Base-by-base conservation (phyloP, 2,113 vertebrate genomes). In the Helogale parvula region DNA sequence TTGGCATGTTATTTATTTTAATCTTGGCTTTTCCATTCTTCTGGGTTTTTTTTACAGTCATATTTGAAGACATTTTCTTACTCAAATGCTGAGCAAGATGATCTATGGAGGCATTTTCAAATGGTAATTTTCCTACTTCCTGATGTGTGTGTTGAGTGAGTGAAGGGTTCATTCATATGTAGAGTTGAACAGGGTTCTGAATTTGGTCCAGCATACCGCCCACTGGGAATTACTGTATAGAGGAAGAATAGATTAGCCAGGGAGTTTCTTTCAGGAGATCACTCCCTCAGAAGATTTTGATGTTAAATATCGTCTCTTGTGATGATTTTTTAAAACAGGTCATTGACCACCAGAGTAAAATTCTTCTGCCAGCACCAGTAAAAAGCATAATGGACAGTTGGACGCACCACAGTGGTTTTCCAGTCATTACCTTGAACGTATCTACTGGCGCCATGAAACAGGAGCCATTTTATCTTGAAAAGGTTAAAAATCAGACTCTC, bases 321-420 rank as follows among this genome's bases (percentile, higher is more conserved):
- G 77, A 89, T 97, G n/a, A 25, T 88, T 98, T 95, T 69, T 98
- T 66, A 52, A 95, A 97, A 92, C 88, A 99, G 99, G 97, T 98
- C 0, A 0, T 99, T 96, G 98, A 99, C 97, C 90, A 98, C 93
- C 99, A 99, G 97, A 97, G 97, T 98, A 95, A 98, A 96, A 92
- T 98, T 96, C 88, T 98, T 16, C 97, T 99, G 96, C 99, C 99
- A 96, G 94, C 98, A 90, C 80, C 98, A 96, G 81, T 99, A 88
- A 99, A 99, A 97, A 84, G 94, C 80, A 99, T 99, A 97, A 99
- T 99, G 99, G 99, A 99, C 88, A 97, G 98, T 5, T 99, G 99
- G 99, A 99, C 99, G 33, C 97, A 98, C 84, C 98, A 98, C 94
- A 92, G 90, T 80, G 99, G 98, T 4, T 98, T 98, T 96, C 99